Base-by-base conservation (phyloP, 2,797 vertebrate species). In the Geotrypetes seraphini region DNA sequence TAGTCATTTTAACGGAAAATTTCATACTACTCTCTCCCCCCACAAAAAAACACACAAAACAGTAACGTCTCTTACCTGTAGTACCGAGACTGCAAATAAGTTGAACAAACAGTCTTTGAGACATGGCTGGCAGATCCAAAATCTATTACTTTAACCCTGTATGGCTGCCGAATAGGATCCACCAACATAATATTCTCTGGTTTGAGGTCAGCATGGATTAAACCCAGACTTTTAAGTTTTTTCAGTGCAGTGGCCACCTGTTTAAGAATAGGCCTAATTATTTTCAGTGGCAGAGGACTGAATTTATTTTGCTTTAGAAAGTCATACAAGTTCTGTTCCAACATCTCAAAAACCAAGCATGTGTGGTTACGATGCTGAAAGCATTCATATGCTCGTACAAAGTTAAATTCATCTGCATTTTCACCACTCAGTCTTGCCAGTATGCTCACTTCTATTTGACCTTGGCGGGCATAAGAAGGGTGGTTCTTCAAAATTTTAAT, bases 111-210 rank as follows among this genome's bases (percentile, higher is more conserved):
- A 28, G 95, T 96, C 85, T 99, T 98, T 75, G 95, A 99, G 57
- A 97, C 90, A 6, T 99, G 94, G 78, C 92, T 98, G 69, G 96
- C 96, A 20, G 96, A 99, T 57, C 96, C 96, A 54, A 99, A 99
- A 79, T 99, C 96, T 56, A 98, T 99, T 38, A 99, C 96, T 75
- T 99, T 99, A 69, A 99, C 94, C 62, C 88, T 81, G 68, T 96
- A 98, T 43, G 96, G 96, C 67, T 97, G 96, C 51, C 90, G 87
- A 53, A 91, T 73, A 36, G 95, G 94, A 79, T 99, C 95, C 79
- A 97, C 95, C 71, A 99, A 82, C 95, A 99, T 99, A 74, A 99
- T 99, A 78, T 99, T 99, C 76, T 99, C 95, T 16, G 95, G 95
- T 78, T 99, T 99, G 60, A 99, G 90, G 78, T 99, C 95, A 62